phyloP scores from a whole-genome alignment of 2,888 invertebrate species.

The Microdon myrmicae region DNA sequence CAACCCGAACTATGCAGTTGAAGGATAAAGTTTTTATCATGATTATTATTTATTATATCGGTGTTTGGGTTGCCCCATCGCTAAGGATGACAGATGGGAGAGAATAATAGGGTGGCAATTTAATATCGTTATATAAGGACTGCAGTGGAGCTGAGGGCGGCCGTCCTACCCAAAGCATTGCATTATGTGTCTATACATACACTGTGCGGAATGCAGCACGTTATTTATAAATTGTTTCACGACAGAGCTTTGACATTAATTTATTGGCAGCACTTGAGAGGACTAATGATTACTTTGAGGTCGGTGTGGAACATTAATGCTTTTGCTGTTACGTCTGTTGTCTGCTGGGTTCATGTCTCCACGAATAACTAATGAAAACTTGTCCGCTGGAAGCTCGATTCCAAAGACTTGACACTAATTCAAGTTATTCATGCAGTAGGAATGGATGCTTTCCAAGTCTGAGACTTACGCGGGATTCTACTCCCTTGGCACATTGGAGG shows the following conservation, averaged over 20 bases:
- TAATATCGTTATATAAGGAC: slow-evolving; percentile 36
- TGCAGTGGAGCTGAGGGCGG: slow-evolving; percentile 8
- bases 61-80: slow-evolving; percentile 30
- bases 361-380: slow-evolving; percentile 34
- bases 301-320: slow-evolving; percentile 41
- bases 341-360: neutral
- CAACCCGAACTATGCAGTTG: slow-evolving; percentile 24
- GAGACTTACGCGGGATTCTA: no score
- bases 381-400: slow-evolving; percentile 27
- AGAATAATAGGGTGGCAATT: slow-evolving; percentile 49
- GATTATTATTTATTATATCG: slow-evolving; percentile 51
- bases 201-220: slow-evolving; percentile 35
- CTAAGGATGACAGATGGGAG: slow-evolving; percentile 44
- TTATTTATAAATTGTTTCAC: slow-evolving; percentile 52
- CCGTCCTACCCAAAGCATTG: slow-evolving; percentile 5
- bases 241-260: slow-evolving; percentile 51
- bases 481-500: neutral
- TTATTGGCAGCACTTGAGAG: slow-evolving; percentile 44
- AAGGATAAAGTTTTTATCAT: slow-evolving; percentile 49
- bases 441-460: neutral
- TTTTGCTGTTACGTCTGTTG: slow-evolving; percentile 28
- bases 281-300: slow-evolving; percentile 50
- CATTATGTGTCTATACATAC: no score
- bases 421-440: no score
- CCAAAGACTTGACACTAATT: no score